A percentile compares a stretch with the other conserved stretches of the same genome.
Evolutionary conservation across 2,888 invertebrate genomes (phyloP).

Genomic region (Aleiodes leptofemur): DNA sequence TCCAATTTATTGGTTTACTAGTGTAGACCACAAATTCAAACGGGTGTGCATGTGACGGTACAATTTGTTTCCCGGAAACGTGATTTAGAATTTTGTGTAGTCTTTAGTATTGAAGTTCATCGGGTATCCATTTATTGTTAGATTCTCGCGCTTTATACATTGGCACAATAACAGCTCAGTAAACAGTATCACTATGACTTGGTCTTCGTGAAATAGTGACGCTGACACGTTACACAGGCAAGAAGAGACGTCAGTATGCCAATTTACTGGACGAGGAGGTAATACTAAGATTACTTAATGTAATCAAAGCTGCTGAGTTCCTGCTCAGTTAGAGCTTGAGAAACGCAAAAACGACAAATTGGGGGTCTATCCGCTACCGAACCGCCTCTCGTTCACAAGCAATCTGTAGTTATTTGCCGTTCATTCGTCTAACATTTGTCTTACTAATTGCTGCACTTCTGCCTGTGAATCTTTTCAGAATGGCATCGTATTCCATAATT

Average conservation of each 20-base stretch:
- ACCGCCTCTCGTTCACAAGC: no score
- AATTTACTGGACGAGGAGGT: slow-evolving; percentile 87
- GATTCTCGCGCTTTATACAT: slow-evolving; percentile 88
- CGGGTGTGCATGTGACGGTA: slow-evolving; percentile 44
- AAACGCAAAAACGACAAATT: neutral
- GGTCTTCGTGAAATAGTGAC: slow-evolving; percentile 92
- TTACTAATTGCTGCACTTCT: no score
- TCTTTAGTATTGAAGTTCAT: slow-evolving; percentile 54
- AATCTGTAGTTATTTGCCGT: no score
- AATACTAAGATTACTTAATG: slow-evolving; percentile 69
- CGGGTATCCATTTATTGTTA: slow-evolving; percentile 63
- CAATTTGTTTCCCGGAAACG: slow-evolving; percentile 53
- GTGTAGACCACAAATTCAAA: slow-evolving; percentile 54
- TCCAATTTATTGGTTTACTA: slow-evolving; percentile 66
- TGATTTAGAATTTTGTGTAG: slow-evolving; percentile 59
- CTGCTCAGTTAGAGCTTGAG: no score
- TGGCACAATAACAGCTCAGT: slow-evolving; percentile 90
- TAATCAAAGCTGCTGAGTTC: slow-evolving; percentile 46
- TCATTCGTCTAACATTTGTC: no score
- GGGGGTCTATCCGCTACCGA: neutral
- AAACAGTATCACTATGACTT: slow-evolving; percentile 95
- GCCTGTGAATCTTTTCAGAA: no score
- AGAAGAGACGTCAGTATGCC: slow-evolving; percentile 84
- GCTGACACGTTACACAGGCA: slow-evolving; percentile 88
- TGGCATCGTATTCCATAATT: neutral